phyloP scores from a whole-genome alignment of 64 coral and sea anemone species.

The Acropora tenuis region DNA sequence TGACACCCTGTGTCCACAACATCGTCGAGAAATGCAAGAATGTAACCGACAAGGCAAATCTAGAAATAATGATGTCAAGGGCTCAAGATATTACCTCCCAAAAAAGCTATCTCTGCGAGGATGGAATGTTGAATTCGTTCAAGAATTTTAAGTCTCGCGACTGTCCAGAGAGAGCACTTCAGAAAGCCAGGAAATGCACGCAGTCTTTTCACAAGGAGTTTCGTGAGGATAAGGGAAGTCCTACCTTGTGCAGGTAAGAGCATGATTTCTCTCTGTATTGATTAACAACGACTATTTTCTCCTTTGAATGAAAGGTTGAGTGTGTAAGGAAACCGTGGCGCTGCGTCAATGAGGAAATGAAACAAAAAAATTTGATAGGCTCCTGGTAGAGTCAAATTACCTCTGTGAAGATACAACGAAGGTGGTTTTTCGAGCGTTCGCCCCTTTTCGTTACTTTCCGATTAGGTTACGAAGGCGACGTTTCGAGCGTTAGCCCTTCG shows the following conservation, averaged over 20 bases:
- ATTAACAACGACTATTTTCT: too few relatives aligned
- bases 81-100: not conserved
- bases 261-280: not conserved
- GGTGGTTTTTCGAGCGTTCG: too few relatives aligned
- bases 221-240: not conserved
- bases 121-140: slow-evolving; percentile 2
- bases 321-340: too few relatives aligned
- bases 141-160: not conserved
- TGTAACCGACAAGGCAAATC: not conserved
- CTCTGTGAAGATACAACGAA: too few relatives aligned
- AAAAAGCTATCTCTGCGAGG: not conserved
- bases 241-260: slow-evolving; percentile 16
- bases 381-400: too few relatives aligned
- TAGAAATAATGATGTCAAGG: not conserved
- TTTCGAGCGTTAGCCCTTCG: too few relatives aligned
- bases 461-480: too few relatives aligned
- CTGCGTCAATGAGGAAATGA: too few relatives aligned
- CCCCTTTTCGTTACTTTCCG: too few relatives aligned
- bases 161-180: not conserved
- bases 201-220: not conserved
- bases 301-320: not conserved
- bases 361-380: too few relatives aligned
- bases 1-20: not conserved
- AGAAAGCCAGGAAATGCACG: not conserved
- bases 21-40: not conserved